A percentile compares a stretch with the other conserved stretches of the same genome.
Evolutionary conservation across 2,888 invertebrate genomes (phyloP).

Genomic region (Chirona hameri): DNA sequence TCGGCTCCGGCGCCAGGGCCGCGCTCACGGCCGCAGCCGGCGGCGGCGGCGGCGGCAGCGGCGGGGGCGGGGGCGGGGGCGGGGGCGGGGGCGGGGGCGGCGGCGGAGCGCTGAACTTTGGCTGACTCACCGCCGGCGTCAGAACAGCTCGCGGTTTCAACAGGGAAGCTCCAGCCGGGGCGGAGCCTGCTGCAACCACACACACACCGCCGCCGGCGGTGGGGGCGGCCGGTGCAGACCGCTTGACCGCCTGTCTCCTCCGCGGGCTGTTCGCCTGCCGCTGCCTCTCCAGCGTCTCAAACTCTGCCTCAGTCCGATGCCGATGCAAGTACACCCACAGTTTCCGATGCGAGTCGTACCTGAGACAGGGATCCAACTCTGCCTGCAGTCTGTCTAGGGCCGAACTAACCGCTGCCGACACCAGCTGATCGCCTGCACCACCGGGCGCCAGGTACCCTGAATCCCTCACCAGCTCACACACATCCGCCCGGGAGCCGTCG

Average conservation of each 20-base stretch:
- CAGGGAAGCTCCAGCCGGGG: background rate
- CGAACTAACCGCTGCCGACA: constrained; percentile 79
- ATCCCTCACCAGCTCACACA: constrained; percentile 78
- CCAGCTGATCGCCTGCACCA: constrained; percentile 63
- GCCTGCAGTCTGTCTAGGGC: constrained; percentile 86
- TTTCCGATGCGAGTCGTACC: constrained; percentile 85
- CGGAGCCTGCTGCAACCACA: background rate
- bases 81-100: background rate
- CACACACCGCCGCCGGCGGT: too few species aligned
- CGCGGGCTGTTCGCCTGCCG: background rate
- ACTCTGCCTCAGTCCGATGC: constrained; percentile 60
- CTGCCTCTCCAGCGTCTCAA: constrained; percentile 45
- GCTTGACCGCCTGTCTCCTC: background rate
- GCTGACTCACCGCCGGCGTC: background rate
- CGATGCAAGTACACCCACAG: constrained; percentile 95
- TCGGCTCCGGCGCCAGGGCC: background rate
- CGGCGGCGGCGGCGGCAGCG: background rate
- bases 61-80: too few species aligned
- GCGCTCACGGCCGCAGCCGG: background rate
- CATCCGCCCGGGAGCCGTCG: constrained; percentile 86
- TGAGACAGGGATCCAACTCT: constrained; percentile 84
- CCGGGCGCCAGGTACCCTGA: constrained; percentile 60
- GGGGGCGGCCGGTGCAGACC: background rate
- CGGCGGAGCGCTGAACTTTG: background rate
- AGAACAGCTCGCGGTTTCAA: background rate